These are phyloP conservation scores for Magallana nippona DNA, from an alignment of 2,888 invertebrate species.

Conservation along the genomic window DNA sequence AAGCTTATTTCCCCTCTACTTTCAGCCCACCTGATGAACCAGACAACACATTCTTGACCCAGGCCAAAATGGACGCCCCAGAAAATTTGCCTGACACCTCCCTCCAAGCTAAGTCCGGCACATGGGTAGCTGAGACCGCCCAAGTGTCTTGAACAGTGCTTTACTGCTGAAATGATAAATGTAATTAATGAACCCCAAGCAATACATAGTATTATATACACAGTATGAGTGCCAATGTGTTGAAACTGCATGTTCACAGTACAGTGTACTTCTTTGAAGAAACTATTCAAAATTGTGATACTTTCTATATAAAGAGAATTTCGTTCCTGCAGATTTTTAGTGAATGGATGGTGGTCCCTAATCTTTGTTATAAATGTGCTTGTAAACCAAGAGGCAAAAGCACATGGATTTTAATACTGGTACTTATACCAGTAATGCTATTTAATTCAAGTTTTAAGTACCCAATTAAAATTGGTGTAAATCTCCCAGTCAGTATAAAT, in stretches of 20 bases:
- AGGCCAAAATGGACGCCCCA: slow-evolving; percentile 65
- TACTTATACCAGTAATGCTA: not conserved
- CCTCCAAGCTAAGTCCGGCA: slow-evolving; percentile 32
- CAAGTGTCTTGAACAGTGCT: slow-evolving; percentile 43
- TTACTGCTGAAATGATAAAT: not conserved
- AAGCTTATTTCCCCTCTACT: not conserved
- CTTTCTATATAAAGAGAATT: too few species aligned
- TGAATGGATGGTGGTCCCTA: too few species aligned
- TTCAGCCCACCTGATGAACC: slow-evolving; percentile 50
- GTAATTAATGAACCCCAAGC: not conserved
- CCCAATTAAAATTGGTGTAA: not conserved
- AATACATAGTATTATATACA: too few species aligned
- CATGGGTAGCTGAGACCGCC: slow-evolving; percentile 51
- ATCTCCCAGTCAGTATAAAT: not conserved
- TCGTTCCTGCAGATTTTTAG: too few species aligned
- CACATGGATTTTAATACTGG: too few species aligned
- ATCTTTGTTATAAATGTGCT: too few species aligned
- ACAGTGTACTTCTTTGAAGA: too few species aligned
- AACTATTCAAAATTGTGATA: too few species aligned
- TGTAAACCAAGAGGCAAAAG: too few species aligned
- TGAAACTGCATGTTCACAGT: too few species aligned
- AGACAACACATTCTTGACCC: slow-evolving; percentile 72
- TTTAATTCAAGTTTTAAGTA: not conserved
- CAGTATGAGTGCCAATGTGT: too few species aligned
- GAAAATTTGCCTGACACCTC: slow-evolving; percentile 41